Base-by-base conservation (phyloP, 2,113 vertebrate genomes). In the Anarhynchus alexandrinus region DNA sequence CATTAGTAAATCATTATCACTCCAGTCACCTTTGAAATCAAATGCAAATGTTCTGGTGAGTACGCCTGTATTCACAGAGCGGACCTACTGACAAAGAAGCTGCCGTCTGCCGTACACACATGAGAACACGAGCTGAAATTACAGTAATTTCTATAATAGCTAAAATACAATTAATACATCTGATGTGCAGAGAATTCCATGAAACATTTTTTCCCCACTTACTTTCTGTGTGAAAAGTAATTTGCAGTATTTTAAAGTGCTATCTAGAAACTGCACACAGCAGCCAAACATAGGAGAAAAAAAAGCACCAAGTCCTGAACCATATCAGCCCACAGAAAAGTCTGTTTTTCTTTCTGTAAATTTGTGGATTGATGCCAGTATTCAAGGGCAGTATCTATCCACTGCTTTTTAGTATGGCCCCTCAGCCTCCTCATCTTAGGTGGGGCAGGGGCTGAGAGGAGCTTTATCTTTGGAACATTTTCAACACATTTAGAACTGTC, bases 91-190 rank as follows among this genome's bases (percentile, higher is more conserved):
- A 86, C 55, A 90, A 82, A 86, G 86, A 40, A 82, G 66, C 40
- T 85, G 61, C 83, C 0, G 0, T 43, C 66, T 93, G 82, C 61
- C 34, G 19, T 15, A 36, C 26, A 55, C 57, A 29, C 29, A 42
- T 0, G 8, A 89, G 87, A 84, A 71, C 26, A 78, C 0, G 8
- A 74, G 52, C 70, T 5, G 5, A 90, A 96, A 95, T 80, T 38
- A 42, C 49, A 82, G 81, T 29, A 55, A 54, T 70, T 80, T 72
- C 71, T 85, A 6, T 32, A 82, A 85, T 18, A 82, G 78, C 77
- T 80, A 47, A 80, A 95, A 80, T 52, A 52, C 71, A 87, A 79
- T 97, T 96, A 95, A 91, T 70, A 54, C 15, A 47, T 66, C 51
- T 90, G 62, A 66, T 80, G 49, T 47, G 78, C 73, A 51, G 34